These are phyloP conservation scores for Nematostella vectensis DNA, from an alignment of 92 coral and sea anemone genomes.

Conservation along the genomic window DNA sequence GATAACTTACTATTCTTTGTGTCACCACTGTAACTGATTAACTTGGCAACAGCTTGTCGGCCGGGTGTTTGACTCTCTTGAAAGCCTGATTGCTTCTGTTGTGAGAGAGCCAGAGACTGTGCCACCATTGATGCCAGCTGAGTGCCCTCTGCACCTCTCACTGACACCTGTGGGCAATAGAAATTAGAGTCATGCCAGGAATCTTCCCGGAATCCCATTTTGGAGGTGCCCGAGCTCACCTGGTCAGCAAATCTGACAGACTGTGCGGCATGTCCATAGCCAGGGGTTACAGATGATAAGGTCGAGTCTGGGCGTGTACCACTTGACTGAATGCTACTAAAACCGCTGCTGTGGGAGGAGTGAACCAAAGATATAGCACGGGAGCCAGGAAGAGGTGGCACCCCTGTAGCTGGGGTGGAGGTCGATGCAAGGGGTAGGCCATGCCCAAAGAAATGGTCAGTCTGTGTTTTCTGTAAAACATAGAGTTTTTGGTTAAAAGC, in stretches of 20 bases:
- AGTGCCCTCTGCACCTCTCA: constrained; percentile 33
- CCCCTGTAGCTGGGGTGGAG: constrained; percentile 72
- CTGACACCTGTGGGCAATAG: neutral
- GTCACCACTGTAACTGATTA: constrained; percentile 48
- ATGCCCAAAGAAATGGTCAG: constrained; percentile 70
- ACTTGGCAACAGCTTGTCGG: constrained; percentile 37
- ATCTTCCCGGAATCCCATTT: neutral
- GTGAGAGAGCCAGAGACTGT: constrained; percentile 56
- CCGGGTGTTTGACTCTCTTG: constrained; percentile 28
- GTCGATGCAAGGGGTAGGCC: constrained; percentile 83
- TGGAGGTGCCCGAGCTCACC: constrained; percentile 15
- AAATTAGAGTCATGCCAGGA: neutral
- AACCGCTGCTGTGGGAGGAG: constrained; percentile 80
- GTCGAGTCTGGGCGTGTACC: constrained; percentile 37
- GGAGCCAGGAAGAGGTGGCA: constrained; percentile 29
- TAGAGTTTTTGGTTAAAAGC: too few species aligned
- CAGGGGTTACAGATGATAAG: constrained; percentile 38
- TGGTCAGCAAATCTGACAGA: constrained; percentile 84
- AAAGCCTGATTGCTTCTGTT: constrained; percentile 11
- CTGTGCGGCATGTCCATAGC: constrained; percentile 41
- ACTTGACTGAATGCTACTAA: constrained; percentile 64
- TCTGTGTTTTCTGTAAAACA: constrained; percentile 3
- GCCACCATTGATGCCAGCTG: constrained; percentile 66
- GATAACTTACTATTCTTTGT: constrained; percentile 81
- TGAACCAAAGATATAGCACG: constrained; percentile 52